Conservation (phyloP, 2,888 invertebrate genomes). For the Tanypteryx hageni region DNA sequence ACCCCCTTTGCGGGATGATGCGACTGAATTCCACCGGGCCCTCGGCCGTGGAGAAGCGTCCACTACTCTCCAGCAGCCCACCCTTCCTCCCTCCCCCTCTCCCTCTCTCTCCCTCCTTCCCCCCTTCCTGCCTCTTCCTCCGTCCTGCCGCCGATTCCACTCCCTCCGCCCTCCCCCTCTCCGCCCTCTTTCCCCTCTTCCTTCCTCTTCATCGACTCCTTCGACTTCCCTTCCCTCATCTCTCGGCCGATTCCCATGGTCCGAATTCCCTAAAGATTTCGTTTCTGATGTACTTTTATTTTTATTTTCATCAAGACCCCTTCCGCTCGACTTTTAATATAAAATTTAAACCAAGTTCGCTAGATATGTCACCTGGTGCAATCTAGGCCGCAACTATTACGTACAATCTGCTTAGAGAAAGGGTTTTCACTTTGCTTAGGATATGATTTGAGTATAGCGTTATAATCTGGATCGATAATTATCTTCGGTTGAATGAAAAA, state of each 20-base stretch:
- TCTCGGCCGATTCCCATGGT: not conserved
- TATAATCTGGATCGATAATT: too few species aligned
- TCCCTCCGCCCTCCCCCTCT: not conserved
- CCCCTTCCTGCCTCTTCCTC: not conserved
- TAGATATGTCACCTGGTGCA: not conserved
- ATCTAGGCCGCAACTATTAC: too few species aligned
- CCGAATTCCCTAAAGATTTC: not conserved
- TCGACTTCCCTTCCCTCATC: not conserved
- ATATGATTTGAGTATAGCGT: too few species aligned
- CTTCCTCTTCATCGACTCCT: not conserved
- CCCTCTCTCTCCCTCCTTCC: not conserved
- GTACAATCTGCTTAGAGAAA: too few species aligned
- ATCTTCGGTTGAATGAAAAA: too few species aligned
- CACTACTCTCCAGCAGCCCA: not conserved
- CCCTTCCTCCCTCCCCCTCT: not conserved
- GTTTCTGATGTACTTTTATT: not conserved
- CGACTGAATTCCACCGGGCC: conserved; percentile 58
- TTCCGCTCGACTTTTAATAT: not conserved
- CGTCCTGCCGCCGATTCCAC: not conserved
- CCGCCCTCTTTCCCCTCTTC: not conserved
- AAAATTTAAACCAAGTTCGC: not conserved
- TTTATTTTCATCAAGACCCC: not conserved
- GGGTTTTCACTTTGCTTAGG: too few species aligned
- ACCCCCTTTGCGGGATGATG: conserved; percentile 25
- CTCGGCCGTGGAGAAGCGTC: conserved; percentile 41